Conservation (phyloP, 2,113 vertebrate genomes). For the Micronycteris hirsuta region DNA sequence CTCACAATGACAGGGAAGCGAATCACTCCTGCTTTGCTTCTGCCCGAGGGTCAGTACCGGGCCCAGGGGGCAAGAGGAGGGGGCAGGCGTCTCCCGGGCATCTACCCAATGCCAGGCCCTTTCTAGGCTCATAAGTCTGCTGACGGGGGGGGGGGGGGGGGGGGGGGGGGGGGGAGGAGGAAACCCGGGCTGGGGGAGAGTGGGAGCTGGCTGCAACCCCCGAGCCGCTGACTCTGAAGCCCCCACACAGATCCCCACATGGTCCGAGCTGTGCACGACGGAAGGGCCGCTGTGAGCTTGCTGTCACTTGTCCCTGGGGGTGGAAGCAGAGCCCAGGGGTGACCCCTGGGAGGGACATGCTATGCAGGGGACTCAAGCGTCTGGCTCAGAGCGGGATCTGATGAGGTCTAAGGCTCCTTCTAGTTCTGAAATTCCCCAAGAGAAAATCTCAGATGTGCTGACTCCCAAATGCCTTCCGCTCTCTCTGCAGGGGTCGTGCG, state of each 20-base stretch:
- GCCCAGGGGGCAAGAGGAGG: background rate
- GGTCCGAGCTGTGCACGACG: rapidly evolving
- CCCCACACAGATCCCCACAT: rapidly evolving
- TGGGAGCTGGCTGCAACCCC: background rate
- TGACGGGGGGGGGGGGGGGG: background rate
- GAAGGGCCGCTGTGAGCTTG: background rate
- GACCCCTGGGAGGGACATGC: background rate
- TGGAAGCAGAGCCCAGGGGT: background rate
- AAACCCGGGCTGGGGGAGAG: background rate
- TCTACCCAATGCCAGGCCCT: background rate
- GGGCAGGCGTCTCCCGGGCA: rapidly evolving
- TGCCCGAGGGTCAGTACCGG: background rate
- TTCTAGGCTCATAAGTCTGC: background rate
- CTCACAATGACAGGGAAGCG: background rate
- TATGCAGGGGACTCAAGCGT: no score
- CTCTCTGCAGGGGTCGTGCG: slow-evolving; percentile 90
- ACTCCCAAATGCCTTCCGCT: background rate
- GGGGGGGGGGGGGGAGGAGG: background rate
- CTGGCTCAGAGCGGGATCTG: background rate
- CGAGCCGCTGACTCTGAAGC: background rate
- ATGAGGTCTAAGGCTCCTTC: background rate
- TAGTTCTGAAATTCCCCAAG: background rate
- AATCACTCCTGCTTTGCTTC: background rate
- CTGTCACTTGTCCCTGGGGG: background rate
- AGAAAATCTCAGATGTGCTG: background rate